Evolutionary conservation across 2,113 vertebrate species (phyloP).

Genomic region (Meriones unguiculatus): DNA sequence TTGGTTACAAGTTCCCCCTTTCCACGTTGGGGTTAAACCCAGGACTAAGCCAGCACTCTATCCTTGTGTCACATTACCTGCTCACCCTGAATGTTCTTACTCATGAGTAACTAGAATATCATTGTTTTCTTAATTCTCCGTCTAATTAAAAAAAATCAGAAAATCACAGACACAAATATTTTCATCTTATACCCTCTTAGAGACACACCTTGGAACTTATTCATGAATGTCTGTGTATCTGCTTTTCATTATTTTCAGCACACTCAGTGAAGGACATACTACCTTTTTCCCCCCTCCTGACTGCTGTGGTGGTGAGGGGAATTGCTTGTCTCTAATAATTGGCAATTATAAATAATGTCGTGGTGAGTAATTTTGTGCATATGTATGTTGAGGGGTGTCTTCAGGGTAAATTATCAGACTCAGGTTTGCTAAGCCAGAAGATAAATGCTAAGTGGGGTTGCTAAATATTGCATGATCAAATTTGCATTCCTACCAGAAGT

Average conservation of each 20-base stretch:
- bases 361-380: not conserved
- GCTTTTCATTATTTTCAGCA: not conserved
- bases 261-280: not conserved
- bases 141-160: not conserved
- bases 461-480: constrained; percentile 23
- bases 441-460: not conserved
- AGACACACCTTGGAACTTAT: not conserved
- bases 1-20: not conserved
- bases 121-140: not conserved
- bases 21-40: not conserved
- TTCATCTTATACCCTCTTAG: not conserved
- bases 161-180: not conserved
- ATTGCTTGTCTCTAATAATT: not conserved
- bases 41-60: too few species aligned
- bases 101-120: not conserved
- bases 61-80: not conserved
- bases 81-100: not conserved
- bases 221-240: not conserved
- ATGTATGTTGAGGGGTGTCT: not conserved
- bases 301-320: not conserved
- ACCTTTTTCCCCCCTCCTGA: not conserved
- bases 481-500: constrained; percentile 19
- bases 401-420: not conserved
- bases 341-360: not conserved
- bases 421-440: not conserved